phyloP scores from a whole-genome alignment of 30 jellyfish, hydroid and myxozoan genomes.

The Aurelia coerulea region DNA sequence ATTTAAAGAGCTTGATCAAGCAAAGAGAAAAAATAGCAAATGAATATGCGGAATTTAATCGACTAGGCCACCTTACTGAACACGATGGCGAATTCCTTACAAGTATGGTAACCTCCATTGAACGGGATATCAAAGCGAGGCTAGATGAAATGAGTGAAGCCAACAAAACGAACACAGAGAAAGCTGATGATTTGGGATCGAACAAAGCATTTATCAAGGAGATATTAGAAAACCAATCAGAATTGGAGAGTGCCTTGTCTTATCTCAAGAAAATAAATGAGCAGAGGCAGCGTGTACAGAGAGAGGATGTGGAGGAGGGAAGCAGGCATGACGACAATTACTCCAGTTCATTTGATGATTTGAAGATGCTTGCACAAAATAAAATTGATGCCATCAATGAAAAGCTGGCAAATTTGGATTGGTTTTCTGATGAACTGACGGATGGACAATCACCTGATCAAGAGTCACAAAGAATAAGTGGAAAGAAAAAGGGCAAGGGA shows the following conservation, averaged over 20 bases:
- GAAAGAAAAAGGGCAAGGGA: not conserved
- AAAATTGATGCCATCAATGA: constrained; percentile 19
- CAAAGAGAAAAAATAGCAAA: constrained; percentile 23
- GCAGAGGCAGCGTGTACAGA: not conserved
- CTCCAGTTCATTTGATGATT: not conserved
- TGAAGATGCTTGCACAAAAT: constrained; percentile 17
- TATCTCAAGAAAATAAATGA: not conserved
- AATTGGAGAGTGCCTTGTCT: constrained; percentile 22
- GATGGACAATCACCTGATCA: too few relatives aligned
- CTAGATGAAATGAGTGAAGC: constrained; percentile 36
- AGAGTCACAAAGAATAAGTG: not conserved
- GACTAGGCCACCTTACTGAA: constrained; percentile 19
- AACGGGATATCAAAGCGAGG: constrained; percentile 26
- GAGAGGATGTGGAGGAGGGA: not conserved
- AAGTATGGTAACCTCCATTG: constrained; percentile 21
- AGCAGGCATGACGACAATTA: constrained; percentile 1
- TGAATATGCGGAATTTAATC: constrained; percentile 16
- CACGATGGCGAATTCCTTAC: constrained; percentile 11
- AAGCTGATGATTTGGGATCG: constrained; percentile 4
- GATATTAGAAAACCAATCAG: constrained; percentile 5
- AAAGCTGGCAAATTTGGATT: constrained; percentile 7
- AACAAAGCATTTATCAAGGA: constrained; percentile 14
- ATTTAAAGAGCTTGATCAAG: not conserved
- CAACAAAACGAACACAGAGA: not conserved
- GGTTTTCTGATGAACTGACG: not conserved